Conservation (phyloP, 1,140 invertebrate species). For the Rhopalosiphum padi region DNA sequence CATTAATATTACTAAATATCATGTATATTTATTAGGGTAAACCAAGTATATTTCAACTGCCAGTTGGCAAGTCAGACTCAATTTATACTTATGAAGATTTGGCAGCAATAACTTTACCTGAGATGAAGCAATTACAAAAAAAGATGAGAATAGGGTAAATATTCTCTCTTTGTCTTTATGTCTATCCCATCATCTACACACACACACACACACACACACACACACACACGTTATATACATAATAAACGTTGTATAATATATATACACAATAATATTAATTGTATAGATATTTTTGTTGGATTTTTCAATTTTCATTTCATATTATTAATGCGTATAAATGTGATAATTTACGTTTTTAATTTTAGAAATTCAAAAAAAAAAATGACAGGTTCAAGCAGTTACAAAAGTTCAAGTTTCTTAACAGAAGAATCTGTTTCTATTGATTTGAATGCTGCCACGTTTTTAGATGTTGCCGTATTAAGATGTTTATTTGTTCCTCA, state of each 20-base stretch:
- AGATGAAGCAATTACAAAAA: conserved; percentile 59
- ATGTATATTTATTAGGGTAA: conserved; percentile 64
- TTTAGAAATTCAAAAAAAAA: conserved; percentile 52
- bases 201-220: rapidly evolving
- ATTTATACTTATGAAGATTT: conserved; percentile 51
- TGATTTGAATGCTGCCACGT: conserved; percentile 87
- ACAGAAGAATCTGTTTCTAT: conserved; percentile 60
- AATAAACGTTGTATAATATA: background rate
- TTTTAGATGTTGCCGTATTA: conserved; percentile 93
- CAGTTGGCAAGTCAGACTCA: conserved; percentile 63
- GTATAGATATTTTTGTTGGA: background rate
- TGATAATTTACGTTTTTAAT: background rate
- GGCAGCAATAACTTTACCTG: conserved; percentile 41
- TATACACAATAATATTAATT: too few species aligned
- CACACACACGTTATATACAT: too few species aligned
- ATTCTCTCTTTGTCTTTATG: background rate
- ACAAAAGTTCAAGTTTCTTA: conserved; percentile 49
- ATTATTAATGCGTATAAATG: background rate
- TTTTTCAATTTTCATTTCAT: background rate
- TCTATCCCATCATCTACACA: background rate
- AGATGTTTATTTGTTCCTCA: conserved; percentile 95
- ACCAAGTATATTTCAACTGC: conserved; percentile 69
- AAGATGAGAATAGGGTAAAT: conserved; percentile 57
- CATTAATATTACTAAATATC: background rate
- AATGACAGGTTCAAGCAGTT: conserved; percentile 27